phyloP scores from a whole-genome alignment of 2,888 invertebrate genomes.

The Spisula solida region DNA sequence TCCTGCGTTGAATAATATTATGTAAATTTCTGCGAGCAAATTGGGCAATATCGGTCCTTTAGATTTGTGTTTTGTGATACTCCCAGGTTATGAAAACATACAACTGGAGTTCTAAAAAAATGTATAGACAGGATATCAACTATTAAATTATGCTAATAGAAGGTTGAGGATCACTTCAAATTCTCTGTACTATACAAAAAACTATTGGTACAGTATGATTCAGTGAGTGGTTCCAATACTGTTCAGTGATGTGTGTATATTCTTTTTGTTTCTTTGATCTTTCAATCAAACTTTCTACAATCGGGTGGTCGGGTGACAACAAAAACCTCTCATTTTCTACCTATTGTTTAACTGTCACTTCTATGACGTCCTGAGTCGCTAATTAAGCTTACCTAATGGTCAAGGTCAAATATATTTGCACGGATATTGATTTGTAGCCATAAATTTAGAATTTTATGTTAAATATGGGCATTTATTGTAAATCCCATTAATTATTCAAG shows the following conservation, averaged over 20 bases:
- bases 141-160: too few species aligned
- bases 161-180: too few species aligned
- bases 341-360: conserved; percentile 47
- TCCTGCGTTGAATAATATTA: too few species aligned
- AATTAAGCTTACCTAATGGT: conserved; percentile 12
- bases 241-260: neutral
- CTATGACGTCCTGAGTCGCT: neutral
- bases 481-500: neutral
- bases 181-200: too few species aligned
- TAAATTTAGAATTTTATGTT: conserved; percentile 5
- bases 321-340: conserved; percentile 27
- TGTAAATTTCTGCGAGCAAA: too few species aligned
- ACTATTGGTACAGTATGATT: neutral
- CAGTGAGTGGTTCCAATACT: neutral
- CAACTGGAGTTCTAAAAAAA: too few species aligned
- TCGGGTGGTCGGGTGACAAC: conserved; percentile 27
- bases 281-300: conserved; percentile 10
- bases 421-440: neutral
- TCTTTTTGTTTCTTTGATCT: neutral
- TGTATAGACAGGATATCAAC: too few species aligned
- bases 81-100: too few species aligned
- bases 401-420: neutral
- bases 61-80: too few species aligned
- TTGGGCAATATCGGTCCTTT: too few species aligned
- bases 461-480: neutral